Evolutionary conservation across 1,140 invertebrate genomes (phyloP).

Genomic region (Polypedilum pembai): DNA sequence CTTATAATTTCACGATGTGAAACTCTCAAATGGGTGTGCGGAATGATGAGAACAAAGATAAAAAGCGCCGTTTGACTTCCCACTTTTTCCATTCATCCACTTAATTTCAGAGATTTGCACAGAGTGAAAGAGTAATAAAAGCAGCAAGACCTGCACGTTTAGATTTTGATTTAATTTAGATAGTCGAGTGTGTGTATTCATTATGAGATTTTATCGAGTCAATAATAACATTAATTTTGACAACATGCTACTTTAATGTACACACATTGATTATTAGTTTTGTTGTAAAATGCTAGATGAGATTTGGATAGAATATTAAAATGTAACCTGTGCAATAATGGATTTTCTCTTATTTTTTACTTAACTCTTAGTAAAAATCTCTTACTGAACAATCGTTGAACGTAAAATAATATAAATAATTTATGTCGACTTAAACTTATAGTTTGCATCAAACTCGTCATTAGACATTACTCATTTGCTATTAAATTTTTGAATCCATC

Average conservation of each 20-base stretch:
- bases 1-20: neutral
- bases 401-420: too few relatives aligned
- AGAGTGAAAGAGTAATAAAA: neutral
- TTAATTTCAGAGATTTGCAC: neutral
- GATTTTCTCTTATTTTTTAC: too few relatives aligned
- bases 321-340: too few relatives aligned
- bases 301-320: neutral
- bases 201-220: slow-evolving; percentile 12
- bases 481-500: too few relatives aligned
- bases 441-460: too few relatives aligned
- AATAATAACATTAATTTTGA: slow-evolving; percentile 11
- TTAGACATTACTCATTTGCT: too few relatives aligned
- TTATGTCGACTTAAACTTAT: too few relatives aligned
- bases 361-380: too few relatives aligned
- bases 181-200: neutral
- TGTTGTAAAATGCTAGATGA: neutral
- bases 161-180: slow-evolving; percentile 13
- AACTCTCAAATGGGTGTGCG: neutral
- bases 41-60: neutral
- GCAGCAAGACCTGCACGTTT: neutral
- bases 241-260: neutral
- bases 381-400: too few relatives aligned
- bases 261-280: neutral
- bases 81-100: neutral
- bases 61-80: slow-evolving; percentile 13